Conservation (phyloP, 1,140 invertebrate species). For the Tetramorium alpestre region DNA sequence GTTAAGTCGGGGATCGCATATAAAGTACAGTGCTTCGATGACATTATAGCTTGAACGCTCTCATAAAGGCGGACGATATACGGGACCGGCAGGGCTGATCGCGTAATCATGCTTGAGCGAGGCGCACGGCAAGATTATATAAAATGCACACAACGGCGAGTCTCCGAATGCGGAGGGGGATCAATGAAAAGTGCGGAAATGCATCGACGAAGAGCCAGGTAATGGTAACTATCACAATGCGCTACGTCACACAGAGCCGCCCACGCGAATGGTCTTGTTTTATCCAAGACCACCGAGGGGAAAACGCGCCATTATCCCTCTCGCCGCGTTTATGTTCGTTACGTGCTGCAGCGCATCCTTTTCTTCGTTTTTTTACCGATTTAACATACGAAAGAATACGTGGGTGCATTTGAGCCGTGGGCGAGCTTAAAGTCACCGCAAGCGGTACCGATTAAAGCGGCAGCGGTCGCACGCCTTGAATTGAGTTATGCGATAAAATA, state of each 20-base stretch:
- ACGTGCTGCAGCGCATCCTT: neutral
- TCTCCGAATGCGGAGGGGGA: neutral
- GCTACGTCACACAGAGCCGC: constrained; percentile 38
- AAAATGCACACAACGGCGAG: constrained; percentile 18
- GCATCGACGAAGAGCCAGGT: constrained; percentile 20
- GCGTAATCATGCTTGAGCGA: constrained; percentile 51
- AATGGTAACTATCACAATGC: constrained; percentile 40
- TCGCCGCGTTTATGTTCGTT: constrained; percentile 1
- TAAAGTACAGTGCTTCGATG: constrained; percentile 43
- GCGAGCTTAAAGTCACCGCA: neutral
- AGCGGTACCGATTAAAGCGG: neutral
- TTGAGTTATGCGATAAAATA: neutral
- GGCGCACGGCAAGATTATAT: constrained; percentile 35
- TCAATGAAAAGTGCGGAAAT: constrained; percentile 55
- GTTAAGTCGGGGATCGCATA: constrained; percentile 19
- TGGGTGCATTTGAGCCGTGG: neutral
- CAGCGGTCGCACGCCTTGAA: neutral
- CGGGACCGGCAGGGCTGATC: constrained; percentile 15
- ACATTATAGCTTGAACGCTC: constrained; percentile 51
- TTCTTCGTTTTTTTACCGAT: neutral
- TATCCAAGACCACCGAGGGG: constrained; percentile 2
- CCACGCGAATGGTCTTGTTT: constrained; percentile 39
- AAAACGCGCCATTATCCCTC: constrained; percentile 23
- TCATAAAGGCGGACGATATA: constrained; percentile 29
- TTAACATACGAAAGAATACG: neutral